Evolutionary conservation across 2,797 vertebrate genomes (phyloP).

Genomic region (Alosa sapidissima): DNA sequence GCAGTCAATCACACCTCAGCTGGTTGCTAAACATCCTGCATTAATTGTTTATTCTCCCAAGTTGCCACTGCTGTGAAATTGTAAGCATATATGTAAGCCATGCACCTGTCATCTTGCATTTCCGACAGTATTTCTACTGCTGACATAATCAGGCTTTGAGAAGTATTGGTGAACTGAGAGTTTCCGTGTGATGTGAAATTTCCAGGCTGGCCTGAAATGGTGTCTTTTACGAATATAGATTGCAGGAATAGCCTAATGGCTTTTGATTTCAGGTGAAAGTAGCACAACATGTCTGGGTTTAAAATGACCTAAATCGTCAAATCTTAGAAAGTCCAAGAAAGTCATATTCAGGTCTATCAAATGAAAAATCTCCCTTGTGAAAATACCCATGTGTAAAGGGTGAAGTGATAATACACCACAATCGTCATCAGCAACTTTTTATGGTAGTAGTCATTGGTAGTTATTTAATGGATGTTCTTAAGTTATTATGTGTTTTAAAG

Average conservation of each 20-base stretch:
- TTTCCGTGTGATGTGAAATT: background rate
- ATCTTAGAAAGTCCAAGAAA: constrained; percentile 1
- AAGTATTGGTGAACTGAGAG: background rate
- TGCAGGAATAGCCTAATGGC: background rate
- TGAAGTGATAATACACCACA: too few relatives aligned
- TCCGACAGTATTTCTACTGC: background rate
- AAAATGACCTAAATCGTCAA: background rate
- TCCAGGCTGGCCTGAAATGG: background rate
- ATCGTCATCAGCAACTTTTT: too few relatives aligned
- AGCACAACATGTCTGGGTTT: background rate
- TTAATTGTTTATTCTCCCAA: background rate
- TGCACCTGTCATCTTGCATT: background rate
- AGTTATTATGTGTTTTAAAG: too few relatives aligned
- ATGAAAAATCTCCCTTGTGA: background rate
- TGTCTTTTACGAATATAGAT: background rate
- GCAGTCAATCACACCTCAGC: constrained; percentile 10
- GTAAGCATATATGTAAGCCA: background rate
- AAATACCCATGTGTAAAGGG: too few relatives aligned
- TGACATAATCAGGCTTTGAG: background rate
- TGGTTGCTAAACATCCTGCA: constrained; percentile 11
- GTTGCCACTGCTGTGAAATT: constrained; percentile 16
- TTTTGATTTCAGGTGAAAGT: background rate
- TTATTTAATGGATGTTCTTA: too few relatives aligned
- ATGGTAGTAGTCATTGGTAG: too few relatives aligned
- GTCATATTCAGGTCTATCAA: background rate